These are phyloP conservation scores for Lapara coniferarum DNA, from an alignment of 2,888 invertebrate genomes.

Conservation along the genomic window DNA sequence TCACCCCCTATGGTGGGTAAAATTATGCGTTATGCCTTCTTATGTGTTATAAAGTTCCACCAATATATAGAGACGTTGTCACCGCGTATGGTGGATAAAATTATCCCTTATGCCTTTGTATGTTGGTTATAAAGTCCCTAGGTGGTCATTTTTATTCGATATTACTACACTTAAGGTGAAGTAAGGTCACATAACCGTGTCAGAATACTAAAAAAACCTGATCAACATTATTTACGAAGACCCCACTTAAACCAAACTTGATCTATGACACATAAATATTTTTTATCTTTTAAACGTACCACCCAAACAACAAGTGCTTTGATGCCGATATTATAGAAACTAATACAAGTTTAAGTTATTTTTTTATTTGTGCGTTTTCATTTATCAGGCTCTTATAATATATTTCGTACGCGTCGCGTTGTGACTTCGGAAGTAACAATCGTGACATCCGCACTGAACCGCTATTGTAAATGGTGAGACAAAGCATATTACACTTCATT, in stretches of 20 bases:
- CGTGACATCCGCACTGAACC: conserved; percentile 44
- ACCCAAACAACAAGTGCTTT: neutral
- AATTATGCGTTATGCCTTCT: no score
- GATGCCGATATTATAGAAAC: neutral
- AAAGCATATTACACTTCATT: conserved; percentile 5
- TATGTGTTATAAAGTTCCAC: no score
- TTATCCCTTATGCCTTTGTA: no score
- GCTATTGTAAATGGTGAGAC: conserved; percentile 25
- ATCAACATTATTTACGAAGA: neutral
- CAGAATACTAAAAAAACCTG: no score
- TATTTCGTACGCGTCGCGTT: conserved; percentile 38
- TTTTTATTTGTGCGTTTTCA: no score
- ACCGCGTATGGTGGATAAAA: no score
- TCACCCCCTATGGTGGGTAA: no score
- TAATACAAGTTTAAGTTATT: neutral
- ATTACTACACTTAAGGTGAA: no score
- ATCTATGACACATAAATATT: neutral
- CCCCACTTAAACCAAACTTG: neutral
- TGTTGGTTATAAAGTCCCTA: no score
- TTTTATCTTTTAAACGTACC: neutral
- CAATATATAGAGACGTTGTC: no score
- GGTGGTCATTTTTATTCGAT: no score
- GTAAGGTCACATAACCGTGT: no score
- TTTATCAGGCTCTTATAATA: neutral
- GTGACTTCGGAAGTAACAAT: conserved; percentile 37